phyloP scores from a whole-genome alignment of 2,113 vertebrate species.

The Seriola rivoliana region DNA sequence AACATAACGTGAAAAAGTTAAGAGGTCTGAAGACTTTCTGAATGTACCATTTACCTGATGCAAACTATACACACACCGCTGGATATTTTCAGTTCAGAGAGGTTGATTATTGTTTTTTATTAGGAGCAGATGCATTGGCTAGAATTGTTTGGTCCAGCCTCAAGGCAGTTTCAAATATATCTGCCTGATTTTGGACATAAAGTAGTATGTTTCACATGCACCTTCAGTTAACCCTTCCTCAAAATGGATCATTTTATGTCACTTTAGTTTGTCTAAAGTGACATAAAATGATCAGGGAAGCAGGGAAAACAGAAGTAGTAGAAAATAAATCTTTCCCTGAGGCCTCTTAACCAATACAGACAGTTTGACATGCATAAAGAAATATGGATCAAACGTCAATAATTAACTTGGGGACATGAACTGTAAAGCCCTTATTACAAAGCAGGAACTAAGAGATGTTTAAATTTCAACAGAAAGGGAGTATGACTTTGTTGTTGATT shows the following conservation, averaged over 20 bases:
- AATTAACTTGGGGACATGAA: slow-evolving; percentile 18
- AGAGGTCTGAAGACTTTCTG: too few relatives aligned
- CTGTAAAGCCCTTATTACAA: slow-evolving; percentile 25
- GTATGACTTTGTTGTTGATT: slow-evolving; percentile 38
- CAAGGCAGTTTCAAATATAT: slow-evolving; percentile 36
- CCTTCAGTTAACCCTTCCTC: background rate
- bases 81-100: slow-evolving; percentile 52
- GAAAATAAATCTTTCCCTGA: background rate
- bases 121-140: slow-evolving; percentile 60
- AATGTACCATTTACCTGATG: slow-evolving; percentile 19
- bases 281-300: background rate
- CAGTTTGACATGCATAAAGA: slow-evolving; percentile 20
- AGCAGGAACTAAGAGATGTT: slow-evolving; percentile 12
- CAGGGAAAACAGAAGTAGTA: background rate
- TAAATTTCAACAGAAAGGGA: slow-evolving; percentile 9
- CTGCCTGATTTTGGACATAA: slow-evolving; percentile 19
- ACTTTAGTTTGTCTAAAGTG: slow-evolving; percentile 10
- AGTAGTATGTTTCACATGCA: slow-evolving; percentile 22
- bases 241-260: too few relatives aligned
- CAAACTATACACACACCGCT: slow-evolving; percentile 39
- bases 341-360: slow-evolving; percentile 1
- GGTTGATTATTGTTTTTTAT: slow-evolving; percentile 68
- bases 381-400: slow-evolving; percentile 23
- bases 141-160: slow-evolving; percentile 38
- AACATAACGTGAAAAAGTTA: too few relatives aligned